phyloP scores from a whole-genome alignment of 1,140 invertebrate genomes.

The Varroa destructor region DNA sequence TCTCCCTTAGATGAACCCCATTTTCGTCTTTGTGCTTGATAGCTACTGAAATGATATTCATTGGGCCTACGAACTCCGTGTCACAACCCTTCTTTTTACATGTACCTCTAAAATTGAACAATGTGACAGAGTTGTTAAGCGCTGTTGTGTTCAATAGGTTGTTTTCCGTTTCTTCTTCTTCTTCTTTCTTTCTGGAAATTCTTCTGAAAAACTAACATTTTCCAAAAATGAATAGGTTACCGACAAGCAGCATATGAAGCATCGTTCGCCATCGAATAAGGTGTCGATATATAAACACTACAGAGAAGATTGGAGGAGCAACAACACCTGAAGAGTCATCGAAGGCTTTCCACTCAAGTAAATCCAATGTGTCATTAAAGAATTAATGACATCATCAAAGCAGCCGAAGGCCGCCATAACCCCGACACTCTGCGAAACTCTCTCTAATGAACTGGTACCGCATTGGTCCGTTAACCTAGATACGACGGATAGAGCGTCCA shows the following conservation, averaged over 20 bases:
- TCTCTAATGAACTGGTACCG: not conserved
- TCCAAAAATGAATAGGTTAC: no score
- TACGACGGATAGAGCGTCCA: not conserved
- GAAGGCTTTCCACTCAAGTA: slow-evolving; percentile 39
- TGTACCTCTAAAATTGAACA: no score
- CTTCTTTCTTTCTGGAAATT: no score
- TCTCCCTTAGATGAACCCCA: slow-evolving; percentile 33
- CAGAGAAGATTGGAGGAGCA: no score
- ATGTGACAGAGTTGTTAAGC: no score
- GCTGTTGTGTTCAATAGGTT: no score
- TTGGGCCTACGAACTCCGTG: not conserved
- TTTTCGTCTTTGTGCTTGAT: slow-evolving; percentile 33
- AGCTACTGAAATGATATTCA: slow-evolving; percentile 32
- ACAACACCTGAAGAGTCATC: slow-evolving; percentile 5
- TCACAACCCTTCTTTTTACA: no score
- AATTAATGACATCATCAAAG: slow-evolving; percentile 61
- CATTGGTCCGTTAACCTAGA: not conserved
- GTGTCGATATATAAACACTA: no score
- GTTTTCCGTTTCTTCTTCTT: no score
- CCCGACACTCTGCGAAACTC: slow-evolving; percentile 57
- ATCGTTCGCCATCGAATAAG: no score
- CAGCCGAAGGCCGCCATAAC: slow-evolving; percentile 83
- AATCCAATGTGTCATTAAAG: slow-evolving; percentile 68
- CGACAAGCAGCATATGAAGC: no score
- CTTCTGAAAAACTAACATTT: no score